These are phyloP conservation scores for Epistrophella euchroma DNA, from an alignment of 2,888 invertebrate species.

Conservation along the genomic window DNA sequence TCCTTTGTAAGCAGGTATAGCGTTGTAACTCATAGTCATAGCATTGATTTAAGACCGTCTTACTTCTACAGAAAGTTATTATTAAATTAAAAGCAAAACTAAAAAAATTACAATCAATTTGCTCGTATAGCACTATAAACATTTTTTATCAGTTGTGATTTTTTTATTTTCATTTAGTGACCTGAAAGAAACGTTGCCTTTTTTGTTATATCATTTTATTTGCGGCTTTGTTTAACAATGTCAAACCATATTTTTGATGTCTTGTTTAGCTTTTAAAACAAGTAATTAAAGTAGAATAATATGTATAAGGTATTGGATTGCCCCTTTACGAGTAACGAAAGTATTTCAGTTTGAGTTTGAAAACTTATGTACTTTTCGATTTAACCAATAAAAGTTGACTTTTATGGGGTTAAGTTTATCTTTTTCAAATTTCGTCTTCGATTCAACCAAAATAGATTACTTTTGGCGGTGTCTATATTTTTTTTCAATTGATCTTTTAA, in stretches of 20 bases:
- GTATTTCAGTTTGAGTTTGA: too few relatives aligned
- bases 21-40: constrained; percentile 20
- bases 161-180: background rate
- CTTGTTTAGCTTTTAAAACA: background rate
- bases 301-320: too few relatives aligned
- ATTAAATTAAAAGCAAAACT: background rate
- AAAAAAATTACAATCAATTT: background rate
- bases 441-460: too few relatives aligned
- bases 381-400: too few relatives aligned
- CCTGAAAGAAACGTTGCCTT: background rate
- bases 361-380: too few relatives aligned
- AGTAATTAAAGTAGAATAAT: too few relatives aligned
- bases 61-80: background rate
- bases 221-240: background rate
- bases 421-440: too few relatives aligned
- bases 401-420: too few relatives aligned
- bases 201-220: background rate
- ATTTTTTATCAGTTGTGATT: background rate
- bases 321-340: too few relatives aligned
- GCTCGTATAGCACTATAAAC: background rate
- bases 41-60: background rate
- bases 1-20: constrained; percentile 14
- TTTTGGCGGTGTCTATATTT: too few relatives aligned
- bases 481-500: too few relatives aligned
- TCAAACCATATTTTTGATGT: background rate